Base-by-base conservation (phyloP, 2,113 vertebrate species). In the Bufo bufo region DNA sequence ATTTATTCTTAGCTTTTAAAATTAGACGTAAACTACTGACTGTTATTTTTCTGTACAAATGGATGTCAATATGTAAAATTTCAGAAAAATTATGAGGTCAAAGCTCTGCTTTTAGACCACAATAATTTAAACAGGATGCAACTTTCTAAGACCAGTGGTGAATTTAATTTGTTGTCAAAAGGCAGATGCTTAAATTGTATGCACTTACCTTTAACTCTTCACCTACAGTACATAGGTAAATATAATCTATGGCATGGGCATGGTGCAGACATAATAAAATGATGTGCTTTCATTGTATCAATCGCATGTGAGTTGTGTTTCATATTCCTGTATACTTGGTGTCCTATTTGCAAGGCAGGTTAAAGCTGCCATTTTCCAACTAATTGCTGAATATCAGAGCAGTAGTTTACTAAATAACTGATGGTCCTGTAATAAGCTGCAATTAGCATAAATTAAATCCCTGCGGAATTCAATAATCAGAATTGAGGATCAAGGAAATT, bases 401-500 rank as follows among this genome's bases (percentile, higher is more conserved):
- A 19, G 71, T 74, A 74, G 43, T 47, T 74, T 47, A 19, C 43
- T 74, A 47, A 74, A 45, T 74, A 74, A 74, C 43, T 49, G 71
- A 74, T 74, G 71, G 71, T 74, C 71, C 71, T 47, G 71, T 74
- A 74, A 74, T 74, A 74, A 74, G 71, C 6, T 74, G 16, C 71
- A 74, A 47, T 74, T 47, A 47, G 16, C 71, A 49, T 47, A 74
- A 45, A 74, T 74, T 17, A 74, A 74, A 74, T 74, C 69, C 33
- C 69, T 16, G 71, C 16, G 49, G 16, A 74, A 47, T 74, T 74
- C 14, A 74, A 74, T 74, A 17, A 74, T 74, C 71, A 74, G 71
- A 45, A 74, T 19, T 47, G 71, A 47, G 71, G 71, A 74, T 47
- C 43, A 74, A 47, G 43, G 4, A 74, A 74, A 74, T 74, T 74